Percentiles rank a stretch among this genome's conserved stretches.
Evolutionary conservation across 2,797 vertebrate species (phyloP).

Genomic region (Notolabrus celidotus): DNA sequence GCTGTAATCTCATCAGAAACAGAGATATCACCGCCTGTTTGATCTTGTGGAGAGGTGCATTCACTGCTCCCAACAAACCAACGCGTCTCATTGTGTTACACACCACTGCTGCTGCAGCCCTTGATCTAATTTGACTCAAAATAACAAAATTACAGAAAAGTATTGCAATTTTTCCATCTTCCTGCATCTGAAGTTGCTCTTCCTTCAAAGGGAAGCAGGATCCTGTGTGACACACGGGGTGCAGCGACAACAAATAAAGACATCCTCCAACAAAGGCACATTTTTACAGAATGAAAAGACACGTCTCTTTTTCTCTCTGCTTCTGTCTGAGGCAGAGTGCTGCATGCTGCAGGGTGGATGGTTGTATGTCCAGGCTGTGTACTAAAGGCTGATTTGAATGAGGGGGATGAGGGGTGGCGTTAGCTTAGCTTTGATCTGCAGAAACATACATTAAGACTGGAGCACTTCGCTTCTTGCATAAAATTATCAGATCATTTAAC

Average conservation of each 20-base stretch:
- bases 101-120: slow-evolving; percentile 87
- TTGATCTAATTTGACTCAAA: slow-evolving; percentile 95
- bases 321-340: slow-evolving; percentile 27
- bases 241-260: slow-evolving; percentile 89
- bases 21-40: slow-evolving; percentile 67
- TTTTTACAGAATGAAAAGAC: slow-evolving; percentile 81
- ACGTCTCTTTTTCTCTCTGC: slow-evolving; percentile 43
- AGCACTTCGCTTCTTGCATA: neutral
- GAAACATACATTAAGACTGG: slow-evolving; percentile 4
- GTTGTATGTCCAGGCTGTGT: slow-evolving; percentile 54
- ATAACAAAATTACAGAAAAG: slow-evolving; percentile 96
- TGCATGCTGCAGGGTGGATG: slow-evolving; percentile 55
- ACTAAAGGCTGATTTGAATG: slow-evolving; percentile 81
- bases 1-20: slow-evolving; percentile 49
- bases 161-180: slow-evolving; percentile 94
- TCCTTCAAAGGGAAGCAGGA: slow-evolving; percentile 93
- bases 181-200: slow-evolving; percentile 83
- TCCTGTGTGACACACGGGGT: slow-evolving; percentile 85
- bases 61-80: slow-evolving; percentile 61
- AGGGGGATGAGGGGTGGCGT: slow-evolving; percentile 78
- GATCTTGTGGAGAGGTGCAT: slow-evolving; percentile 67
- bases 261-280: slow-evolving; percentile 88
- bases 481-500: slow-evolving; percentile 16
- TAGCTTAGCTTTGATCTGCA: slow-evolving; percentile 82
- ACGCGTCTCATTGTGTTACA: slow-evolving; percentile 83